Base-by-base conservation (phyloP, 2,113 vertebrate species). In the Dinomys branickii region DNA sequence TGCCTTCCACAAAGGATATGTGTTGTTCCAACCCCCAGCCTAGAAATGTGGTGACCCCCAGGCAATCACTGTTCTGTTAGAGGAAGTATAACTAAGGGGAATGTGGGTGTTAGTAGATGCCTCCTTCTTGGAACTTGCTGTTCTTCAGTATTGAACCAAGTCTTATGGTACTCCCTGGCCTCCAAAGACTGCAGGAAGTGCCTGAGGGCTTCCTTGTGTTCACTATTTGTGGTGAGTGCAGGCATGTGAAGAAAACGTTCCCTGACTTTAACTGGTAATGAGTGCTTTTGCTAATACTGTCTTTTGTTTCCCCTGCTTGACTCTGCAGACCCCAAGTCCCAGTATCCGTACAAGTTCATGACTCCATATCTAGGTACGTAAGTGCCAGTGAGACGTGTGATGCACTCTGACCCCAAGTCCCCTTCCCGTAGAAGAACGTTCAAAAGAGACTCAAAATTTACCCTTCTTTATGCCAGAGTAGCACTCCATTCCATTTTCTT, bases 251-350 rank as follows among this genome's bases (percentile, higher is more conserved):
- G 63, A 96, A 82, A 95, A 58, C 7, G 2, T 5, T 65, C 20
- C 54, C 63, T 10, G 7, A 38, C 44, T 82, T 94, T 52, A 58
- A 41, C 58, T 50, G 28, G 54, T 71, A 26, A 75, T 54, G 33
- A 82, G 35, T 35, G 26, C 41, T 82, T 35, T 59, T 17, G 52
- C 86, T 96, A 94, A 97, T 84, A 33, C 6, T 73, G 8, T 69
- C 11, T 85, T 92, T 78, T 78, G 30, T 96, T 90, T 97, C 52
- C 11, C 91, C n/a, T 95, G 14, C 56, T 96, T 96, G 52, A 63
- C 58, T 96, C 90, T 97, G 41, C 95, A 98, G 97, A 97, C 80
- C 95, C 90, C 82, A 97, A 98, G 94, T 92, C 94, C 63, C 90
- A 83, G 47, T 83, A 82, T 50, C 11, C 94, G 2, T 84, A 90